Percentiles rank a stretch among this genome's conserved stretches.
Conservation (phyloP, 2,888 invertebrate species). For the Falcaria lacertinaria region DNA sequence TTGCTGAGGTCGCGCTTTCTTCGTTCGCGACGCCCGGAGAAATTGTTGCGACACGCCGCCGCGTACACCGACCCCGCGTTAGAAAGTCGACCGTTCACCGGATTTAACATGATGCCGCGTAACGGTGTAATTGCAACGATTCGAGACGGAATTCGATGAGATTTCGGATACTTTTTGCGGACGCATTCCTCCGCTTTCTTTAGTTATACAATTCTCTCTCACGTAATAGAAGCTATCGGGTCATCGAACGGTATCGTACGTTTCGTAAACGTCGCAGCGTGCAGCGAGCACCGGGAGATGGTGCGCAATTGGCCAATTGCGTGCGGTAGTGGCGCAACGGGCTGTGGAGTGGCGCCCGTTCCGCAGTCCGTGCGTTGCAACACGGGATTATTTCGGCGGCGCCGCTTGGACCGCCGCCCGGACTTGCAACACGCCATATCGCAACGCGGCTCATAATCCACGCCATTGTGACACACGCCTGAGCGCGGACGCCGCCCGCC, state of each 20-base stretch:
- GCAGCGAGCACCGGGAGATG: conserved; percentile 33
- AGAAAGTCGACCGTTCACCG: conserved; percentile 79
- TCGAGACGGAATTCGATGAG: conserved; percentile 66
- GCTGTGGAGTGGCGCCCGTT: conserved; percentile 72
- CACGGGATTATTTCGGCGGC: conserved; percentile 77
- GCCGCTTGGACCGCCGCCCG: conserved; percentile 75
- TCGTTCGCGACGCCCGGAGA: conserved; percentile 75
- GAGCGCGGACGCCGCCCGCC: conserved; percentile 50
- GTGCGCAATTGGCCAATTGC: conserved; percentile 63
- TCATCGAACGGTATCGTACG: conserved; percentile 61
- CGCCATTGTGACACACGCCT: conserved; percentile 68
- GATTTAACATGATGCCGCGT: conserved; percentile 72
- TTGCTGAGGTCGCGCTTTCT: conserved; percentile 78
- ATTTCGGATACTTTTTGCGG: conserved; percentile 72
- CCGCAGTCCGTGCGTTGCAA: conserved; percentile 73
- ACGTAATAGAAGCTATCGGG: conserved; percentile 58
- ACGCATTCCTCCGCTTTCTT: conserved; percentile 77
- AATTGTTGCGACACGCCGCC: conserved; percentile 76
- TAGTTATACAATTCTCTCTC: conserved; percentile 67
- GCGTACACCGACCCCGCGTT: conserved; percentile 77
- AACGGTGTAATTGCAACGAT: conserved; percentile 76
- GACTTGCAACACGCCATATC: conserved; percentile 77
- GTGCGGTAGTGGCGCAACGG: conserved; percentile 59
- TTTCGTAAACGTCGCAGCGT: conserved; percentile 48
- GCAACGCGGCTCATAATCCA: conserved; percentile 75